Conservation (phyloP, 2,888 invertebrate genomes). For the Notodonta ziczac region DNA sequence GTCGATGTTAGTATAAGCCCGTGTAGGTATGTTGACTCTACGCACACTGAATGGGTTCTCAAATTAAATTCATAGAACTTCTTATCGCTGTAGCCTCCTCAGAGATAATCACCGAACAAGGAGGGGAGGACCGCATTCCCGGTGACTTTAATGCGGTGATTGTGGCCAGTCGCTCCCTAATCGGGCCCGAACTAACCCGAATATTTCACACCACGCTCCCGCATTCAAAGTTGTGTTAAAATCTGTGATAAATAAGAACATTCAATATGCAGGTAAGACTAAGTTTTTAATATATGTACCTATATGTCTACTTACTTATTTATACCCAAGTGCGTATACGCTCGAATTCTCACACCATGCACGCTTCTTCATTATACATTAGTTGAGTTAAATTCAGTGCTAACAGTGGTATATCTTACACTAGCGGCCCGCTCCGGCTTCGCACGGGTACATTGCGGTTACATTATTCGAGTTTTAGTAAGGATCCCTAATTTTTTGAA, state of each 20-base stretch:
- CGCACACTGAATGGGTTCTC: not conserved
- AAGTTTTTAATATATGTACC: too few relatives aligned
- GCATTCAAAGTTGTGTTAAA: constrained; percentile 2
- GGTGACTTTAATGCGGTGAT: constrained; percentile 67
- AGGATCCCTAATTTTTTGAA: too few relatives aligned
- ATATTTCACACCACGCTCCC: constrained; percentile 26
- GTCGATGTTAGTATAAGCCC: too few relatives aligned
- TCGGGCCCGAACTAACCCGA: constrained; percentile 56
- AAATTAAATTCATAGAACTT: constrained; percentile 36
- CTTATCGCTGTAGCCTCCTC: constrained; percentile 60
- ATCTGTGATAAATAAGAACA: constrained; percentile 7
- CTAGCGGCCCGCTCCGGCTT: too few relatives aligned
- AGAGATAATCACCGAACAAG: constrained; percentile 67
- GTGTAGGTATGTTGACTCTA: too few relatives aligned
- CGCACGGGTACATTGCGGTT: too few relatives aligned
- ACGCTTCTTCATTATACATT: too few relatives aligned
- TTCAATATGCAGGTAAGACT: constrained; percentile 47
- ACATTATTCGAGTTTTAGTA: too few relatives aligned
- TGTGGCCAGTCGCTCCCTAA: constrained; percentile 64
- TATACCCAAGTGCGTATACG: too few relatives aligned
- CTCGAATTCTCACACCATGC: too few relatives aligned
- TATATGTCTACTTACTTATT: not conserved
- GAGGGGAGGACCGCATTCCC: constrained; percentile 70
- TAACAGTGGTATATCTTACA: too few relatives aligned
- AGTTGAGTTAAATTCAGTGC: too few relatives aligned